Evolutionary conservation across 2,797 vertebrate species (phyloP).

Genomic region (Valencia hispanica): DNA sequence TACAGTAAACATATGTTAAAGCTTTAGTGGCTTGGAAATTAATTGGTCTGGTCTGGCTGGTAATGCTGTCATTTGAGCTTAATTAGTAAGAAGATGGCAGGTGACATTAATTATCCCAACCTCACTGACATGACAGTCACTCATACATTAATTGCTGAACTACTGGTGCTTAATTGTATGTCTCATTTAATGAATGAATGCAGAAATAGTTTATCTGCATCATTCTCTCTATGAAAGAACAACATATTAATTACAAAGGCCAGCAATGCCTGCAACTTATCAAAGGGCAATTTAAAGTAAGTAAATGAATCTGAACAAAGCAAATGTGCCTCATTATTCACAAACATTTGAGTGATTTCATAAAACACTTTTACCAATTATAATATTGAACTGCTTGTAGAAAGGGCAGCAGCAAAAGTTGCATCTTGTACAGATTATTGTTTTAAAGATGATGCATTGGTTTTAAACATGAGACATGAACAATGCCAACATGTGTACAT

Average conservation of each 20-base stretch:
- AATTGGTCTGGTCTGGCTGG: constrained; percentile 63
- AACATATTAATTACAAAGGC: constrained; percentile 56
- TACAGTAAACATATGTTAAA: constrained; percentile 53
- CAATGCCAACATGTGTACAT: neutral
- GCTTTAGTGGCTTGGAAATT: constrained; percentile 52
- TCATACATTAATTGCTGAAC: constrained; percentile 67
- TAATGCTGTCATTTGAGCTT: constrained; percentile 60
- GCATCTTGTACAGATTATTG: neutral
- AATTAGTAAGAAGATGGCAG: constrained; percentile 67
- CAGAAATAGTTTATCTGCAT: constrained; percentile 32
- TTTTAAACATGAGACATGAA: neutral
- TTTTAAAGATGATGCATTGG: neutral
- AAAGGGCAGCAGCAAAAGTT: neutral
- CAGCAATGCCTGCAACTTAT: constrained; percentile 36
- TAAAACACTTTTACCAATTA: constrained; percentile 13
- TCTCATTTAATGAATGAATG: constrained; percentile 62
- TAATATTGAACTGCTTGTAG: neutral
- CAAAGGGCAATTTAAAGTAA: constrained; percentile 53
- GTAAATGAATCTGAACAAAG: constrained; percentile 49
- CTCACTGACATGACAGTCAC: constrained; percentile 64
- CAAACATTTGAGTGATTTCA: constrained; percentile 9
- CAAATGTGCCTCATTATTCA: constrained; percentile 45
- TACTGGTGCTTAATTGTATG: constrained; percentile 59
- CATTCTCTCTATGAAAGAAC: constrained; percentile 14
- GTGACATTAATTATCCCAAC: constrained; percentile 72